Evolutionary conservation across 2,888 invertebrate genomes (phyloP).

Genomic region (Heteromurus nitidus): DNA sequence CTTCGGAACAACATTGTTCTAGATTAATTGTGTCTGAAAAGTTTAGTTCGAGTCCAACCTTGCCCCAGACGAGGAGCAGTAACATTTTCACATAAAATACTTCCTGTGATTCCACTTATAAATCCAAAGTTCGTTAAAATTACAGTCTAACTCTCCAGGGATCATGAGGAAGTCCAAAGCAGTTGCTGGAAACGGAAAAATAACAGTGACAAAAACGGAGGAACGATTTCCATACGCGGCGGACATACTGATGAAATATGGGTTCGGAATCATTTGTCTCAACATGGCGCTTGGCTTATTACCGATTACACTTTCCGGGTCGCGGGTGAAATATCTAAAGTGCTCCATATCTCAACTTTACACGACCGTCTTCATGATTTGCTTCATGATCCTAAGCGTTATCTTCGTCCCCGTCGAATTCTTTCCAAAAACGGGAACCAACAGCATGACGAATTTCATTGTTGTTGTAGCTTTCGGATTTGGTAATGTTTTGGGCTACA

Average conservation of each 20-base stretch:
- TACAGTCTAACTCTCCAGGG: too few species aligned
- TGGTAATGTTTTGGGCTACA: constrained; percentile 65
- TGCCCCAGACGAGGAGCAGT: too few species aligned
- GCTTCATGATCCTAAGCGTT: constrained; percentile 51
- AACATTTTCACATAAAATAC: too few species aligned
- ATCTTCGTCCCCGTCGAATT: constrained; percentile 51
- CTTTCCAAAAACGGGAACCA: not conserved
- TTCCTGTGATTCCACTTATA: too few species aligned
- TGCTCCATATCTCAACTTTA: constrained; percentile 67
- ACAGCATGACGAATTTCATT: constrained; percentile 30
- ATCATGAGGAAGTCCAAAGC: constrained; percentile 25
- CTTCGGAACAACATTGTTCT: too few species aligned
- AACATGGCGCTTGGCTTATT: constrained; percentile 70
- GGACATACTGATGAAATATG: constrained; percentile 61
- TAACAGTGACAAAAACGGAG: constrained; percentile 36
- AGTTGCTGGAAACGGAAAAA: constrained; percentile 20
- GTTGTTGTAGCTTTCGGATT: constrained; percentile 46
- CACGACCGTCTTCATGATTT: constrained; percentile 51
- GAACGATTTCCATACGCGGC: constrained; percentile 62
- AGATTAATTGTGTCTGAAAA: too few species aligned
- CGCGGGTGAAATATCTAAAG: constrained; percentile 53
- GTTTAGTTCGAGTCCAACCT: too few species aligned
- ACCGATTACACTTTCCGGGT: constrained; percentile 63
- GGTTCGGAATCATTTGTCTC: constrained; percentile 63
- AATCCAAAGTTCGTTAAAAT: too few species aligned